These are phyloP conservation scores for Yasuhikotakia modesta DNA, from an alignment of 2,797 vertebrate species.

Conservation along the genomic window DNA sequence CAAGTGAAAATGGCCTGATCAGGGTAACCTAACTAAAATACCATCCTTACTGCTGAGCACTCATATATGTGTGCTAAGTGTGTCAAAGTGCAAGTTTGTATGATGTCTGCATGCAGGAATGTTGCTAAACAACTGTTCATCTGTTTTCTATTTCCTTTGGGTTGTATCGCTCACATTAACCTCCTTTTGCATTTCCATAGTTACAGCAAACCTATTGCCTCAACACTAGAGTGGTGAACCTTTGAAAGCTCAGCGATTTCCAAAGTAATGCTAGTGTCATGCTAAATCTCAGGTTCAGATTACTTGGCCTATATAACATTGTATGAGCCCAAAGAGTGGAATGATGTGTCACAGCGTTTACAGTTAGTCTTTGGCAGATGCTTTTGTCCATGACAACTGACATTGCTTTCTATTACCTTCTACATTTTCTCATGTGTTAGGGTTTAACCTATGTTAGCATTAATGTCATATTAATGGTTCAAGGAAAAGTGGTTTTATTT, in stretches of 20 bases:
- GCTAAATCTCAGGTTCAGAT: not conserved
- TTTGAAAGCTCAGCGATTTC: conserved; percentile 6
- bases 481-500: too few species aligned
- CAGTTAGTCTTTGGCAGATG: not conserved
- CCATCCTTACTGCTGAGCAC: not conserved
- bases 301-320: not conserved
- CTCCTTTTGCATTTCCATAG: conserved; percentile 56
- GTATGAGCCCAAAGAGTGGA: not conserved
- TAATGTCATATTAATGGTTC: not conserved
- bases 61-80: not conserved
- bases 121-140: conserved; percentile 43
- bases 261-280: not conserved
- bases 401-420: not conserved
- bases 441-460: not conserved
- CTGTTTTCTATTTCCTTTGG: conserved; percentile 50
- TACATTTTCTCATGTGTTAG: not conserved
- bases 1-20: not conserved
- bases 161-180: conserved; percentile 46
- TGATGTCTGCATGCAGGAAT: conserved; percentile 40
- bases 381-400: not conserved
- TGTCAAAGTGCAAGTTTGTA: conserved; percentile 29
- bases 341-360: not conserved
- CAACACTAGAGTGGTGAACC: conserved; percentile 27
- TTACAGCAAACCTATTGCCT: conserved; percentile 40
- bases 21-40: not conserved